phyloP scores from a whole-genome alignment of 2,113 vertebrate species.

The Plotosus lineatus region DNA sequence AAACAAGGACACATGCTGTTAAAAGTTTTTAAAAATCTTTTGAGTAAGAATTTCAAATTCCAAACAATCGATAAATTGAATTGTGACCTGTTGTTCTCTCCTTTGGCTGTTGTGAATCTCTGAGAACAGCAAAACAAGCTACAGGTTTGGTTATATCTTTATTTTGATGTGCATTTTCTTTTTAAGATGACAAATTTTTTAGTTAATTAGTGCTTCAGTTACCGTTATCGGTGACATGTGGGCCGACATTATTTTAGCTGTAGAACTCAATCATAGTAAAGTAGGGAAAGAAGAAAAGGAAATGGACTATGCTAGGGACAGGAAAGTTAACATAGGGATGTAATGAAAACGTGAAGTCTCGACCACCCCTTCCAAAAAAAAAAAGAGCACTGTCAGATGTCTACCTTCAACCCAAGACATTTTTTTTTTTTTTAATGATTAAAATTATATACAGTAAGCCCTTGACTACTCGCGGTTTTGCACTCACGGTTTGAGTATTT shows the following conservation, averaged over 20 bases:
- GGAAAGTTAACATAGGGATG: conserved; percentile 46
- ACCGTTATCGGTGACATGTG: conserved; percentile 56
- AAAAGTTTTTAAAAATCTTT: background rate
- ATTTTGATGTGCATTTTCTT: conserved; percentile 66
- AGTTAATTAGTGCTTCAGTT: conserved; percentile 78
- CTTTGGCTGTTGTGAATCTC: conserved; percentile 85
- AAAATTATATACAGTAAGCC: background rate
- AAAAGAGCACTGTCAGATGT: conserved; percentile 39
- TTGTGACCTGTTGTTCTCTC: conserved; percentile 44
- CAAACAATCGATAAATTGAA: background rate
- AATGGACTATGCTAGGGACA: conserved; percentile 26
- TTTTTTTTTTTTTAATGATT: conserved; percentile 27
- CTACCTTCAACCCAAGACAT: conserved; percentile 51
- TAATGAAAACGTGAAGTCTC: conserved; percentile 61
- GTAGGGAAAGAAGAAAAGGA: conserved; percentile 29
- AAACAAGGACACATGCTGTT: background rate
- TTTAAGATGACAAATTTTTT: conserved; percentile 23
- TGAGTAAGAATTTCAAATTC: background rate
- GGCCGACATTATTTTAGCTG: conserved; percentile 88
- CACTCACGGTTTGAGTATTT: too few species aligned
- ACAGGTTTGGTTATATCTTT: conserved; percentile 74
- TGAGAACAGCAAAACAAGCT: conserved; percentile 93
- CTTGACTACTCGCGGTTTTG: too few species aligned
- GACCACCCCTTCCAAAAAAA: too few species aligned
- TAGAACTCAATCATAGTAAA: conserved; percentile 81